phyloP scores from a whole-genome alignment of 2,797 vertebrate genomes.

The Enteromius thamalakanensis region DNA sequence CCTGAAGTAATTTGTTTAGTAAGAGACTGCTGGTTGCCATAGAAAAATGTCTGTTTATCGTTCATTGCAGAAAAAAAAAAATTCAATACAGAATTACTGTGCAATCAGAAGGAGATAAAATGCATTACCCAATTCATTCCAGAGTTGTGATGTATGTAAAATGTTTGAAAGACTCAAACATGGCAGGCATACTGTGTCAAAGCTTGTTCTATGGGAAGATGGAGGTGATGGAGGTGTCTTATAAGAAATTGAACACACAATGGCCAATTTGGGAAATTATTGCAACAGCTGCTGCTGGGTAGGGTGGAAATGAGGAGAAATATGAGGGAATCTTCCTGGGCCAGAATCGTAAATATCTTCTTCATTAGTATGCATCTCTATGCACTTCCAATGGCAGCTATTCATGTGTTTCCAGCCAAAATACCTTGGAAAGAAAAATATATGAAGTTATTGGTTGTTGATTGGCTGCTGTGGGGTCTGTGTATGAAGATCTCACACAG shows the following conservation, averaged over 20 bases:
- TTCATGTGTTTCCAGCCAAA: slow-evolving; percentile 43
- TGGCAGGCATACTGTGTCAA: slow-evolving; percentile 8
- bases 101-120: background rate
- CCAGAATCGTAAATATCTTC: slow-evolving; percentile 34
- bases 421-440: slow-evolving; percentile 34
- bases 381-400: slow-evolving; percentile 17
- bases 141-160: background rate
- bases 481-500: background rate
- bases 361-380: slow-evolving; percentile 39
- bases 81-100: background rate
- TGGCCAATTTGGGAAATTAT: slow-evolving; percentile 59
- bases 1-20: too few relatives aligned
- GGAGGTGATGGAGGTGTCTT: slow-evolving; percentile 38
- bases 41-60: too few relatives aligned
- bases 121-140: background rate
- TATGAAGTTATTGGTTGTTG: slow-evolving; percentile 27
- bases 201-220: background rate
- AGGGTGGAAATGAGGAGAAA: slow-evolving; percentile 24
- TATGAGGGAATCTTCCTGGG: slow-evolving; percentile 13
- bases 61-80: background rate
- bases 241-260: slow-evolving; percentile 52
- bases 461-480: background rate
- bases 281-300: slow-evolving; percentile 59
- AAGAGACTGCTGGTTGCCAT: too few relatives aligned
- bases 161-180: background rate